phyloP scores from a whole-genome alignment of 2,113 vertebrate genomes.

The Hemichromis elongatus region DNA sequence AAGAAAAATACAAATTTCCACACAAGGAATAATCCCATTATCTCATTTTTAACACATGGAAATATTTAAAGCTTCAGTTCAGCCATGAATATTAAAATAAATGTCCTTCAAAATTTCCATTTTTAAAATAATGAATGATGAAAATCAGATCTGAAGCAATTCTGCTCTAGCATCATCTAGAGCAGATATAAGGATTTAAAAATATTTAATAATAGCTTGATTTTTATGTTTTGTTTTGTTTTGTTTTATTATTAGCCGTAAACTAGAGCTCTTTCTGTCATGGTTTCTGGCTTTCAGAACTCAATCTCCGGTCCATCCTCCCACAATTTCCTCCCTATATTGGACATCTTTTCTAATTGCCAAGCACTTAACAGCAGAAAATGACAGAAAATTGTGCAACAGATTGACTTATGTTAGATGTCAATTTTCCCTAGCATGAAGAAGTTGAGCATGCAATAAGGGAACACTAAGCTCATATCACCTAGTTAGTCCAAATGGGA shows the following conservation, averaged over 20 bases:
- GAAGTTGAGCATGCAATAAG: neutral
- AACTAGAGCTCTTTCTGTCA: neutral
- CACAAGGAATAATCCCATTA: neutral
- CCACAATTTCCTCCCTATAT: neutral
- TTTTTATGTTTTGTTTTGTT: neutral
- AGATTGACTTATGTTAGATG: neutral
- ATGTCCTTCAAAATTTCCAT: neutral
- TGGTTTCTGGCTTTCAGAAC: neutral
- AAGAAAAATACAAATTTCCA: neutral
- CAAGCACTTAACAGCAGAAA: neutral
- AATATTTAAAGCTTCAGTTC: neutral
- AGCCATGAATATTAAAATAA: neutral
- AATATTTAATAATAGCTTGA: neutral
- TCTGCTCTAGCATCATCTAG: too few species aligned
- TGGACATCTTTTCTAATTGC: neutral
- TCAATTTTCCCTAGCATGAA: neutral
- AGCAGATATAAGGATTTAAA: neutral
- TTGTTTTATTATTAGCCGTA: neutral
- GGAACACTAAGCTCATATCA: neutral
- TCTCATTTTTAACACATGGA: neutral
- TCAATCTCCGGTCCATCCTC: neutral
- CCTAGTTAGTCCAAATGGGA: neutral
- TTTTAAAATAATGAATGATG: neutral
- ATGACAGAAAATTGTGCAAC: neutral
- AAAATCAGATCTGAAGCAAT: neutral